phyloP scores from a whole-genome alignment of 30 jellyfish, hydroid and myxozoan genomes.

The Turritopsis dohrnii region DNA sequence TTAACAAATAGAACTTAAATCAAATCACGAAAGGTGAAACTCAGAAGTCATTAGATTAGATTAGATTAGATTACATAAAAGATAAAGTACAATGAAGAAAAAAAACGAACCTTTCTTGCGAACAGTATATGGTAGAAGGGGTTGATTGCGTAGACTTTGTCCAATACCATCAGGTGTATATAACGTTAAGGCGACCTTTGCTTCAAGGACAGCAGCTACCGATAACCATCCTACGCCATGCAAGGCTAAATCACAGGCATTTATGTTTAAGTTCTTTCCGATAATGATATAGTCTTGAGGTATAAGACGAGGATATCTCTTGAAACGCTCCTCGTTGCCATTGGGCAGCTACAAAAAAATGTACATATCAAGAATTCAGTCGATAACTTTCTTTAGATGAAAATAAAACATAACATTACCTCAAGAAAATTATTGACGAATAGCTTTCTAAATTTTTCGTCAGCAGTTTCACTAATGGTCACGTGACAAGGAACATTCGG shows the following conservation, averaged over 20 bases:
- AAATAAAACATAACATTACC: conserved; percentile 32
- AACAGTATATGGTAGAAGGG: conserved; percentile 70
- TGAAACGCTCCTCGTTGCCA: conserved; percentile 52
- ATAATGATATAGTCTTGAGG: conserved; percentile 42
- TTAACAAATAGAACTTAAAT: background rate
- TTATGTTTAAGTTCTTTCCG: conserved; percentile 62
- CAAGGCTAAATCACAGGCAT: conserved; percentile 54
- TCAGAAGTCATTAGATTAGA: background rate
- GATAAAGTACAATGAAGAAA: background rate
- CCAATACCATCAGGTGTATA: conserved; percentile 90
- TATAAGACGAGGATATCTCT: conserved; percentile 51
- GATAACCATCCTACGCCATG: conserved; percentile 93
- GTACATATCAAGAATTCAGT: background rate
- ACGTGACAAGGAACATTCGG: conserved; percentile 62
- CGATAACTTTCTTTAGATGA: no score
- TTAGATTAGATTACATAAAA: background rate
- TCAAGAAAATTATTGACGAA: conserved; percentile 53
- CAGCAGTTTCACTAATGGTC: conserved; percentile 57
- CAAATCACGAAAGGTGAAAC: conserved; percentile 25
- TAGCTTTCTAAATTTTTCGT: conserved; percentile 31
- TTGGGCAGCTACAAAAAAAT: conserved; percentile 51
- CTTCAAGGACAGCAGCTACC: conserved; percentile 59
- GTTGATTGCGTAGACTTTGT: conserved; percentile 45
- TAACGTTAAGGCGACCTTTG: conserved; percentile 34
- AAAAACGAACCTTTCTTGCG: conserved; percentile 49